Percentiles rank a stretch among this genome's conserved stretches.
These are phyloP conservation scores for Ennomos erosarius DNA, from an alignment of 2,888 invertebrate species.

Conservation along the genomic window DNA sequence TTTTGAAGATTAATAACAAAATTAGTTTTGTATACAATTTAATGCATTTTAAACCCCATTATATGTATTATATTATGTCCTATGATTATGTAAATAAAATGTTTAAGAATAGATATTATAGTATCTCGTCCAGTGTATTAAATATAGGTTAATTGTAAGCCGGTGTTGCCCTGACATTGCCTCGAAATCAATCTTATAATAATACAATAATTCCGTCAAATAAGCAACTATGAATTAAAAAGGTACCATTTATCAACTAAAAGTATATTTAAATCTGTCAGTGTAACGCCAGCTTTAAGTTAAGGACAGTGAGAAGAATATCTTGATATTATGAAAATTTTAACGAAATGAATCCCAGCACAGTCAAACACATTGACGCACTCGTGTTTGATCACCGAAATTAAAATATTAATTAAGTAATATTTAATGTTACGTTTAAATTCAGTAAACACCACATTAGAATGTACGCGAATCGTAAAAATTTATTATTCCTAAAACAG, in stretches of 20 bases:
- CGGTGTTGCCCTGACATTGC: slow-evolving; percentile 17
- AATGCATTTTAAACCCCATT: slow-evolving; percentile 63
- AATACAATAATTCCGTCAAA: too few relatives aligned
- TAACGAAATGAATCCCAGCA: not conserved
- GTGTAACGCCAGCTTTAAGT: slow-evolving; percentile 14
- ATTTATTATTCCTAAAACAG: slow-evolving; percentile 7
- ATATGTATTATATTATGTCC: slow-evolving; percentile 35
- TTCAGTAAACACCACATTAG: slow-evolving; percentile 2
- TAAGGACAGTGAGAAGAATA: not conserved
- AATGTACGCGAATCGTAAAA: not conserved
- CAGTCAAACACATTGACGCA: slow-evolving; percentile 1
- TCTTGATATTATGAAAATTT: slow-evolving; percentile 4
- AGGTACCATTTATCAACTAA: too few relatives aligned
- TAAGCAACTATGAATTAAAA: too few relatives aligned
- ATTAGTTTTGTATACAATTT: slow-evolving; percentile 67
- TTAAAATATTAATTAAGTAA: too few relatives aligned
- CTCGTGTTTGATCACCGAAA: slow-evolving; percentile 6
- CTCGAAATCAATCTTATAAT: too few relatives aligned
- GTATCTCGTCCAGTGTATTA: slow-evolving; percentile 40
- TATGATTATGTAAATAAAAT: slow-evolving; percentile 35
- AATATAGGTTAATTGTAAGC: slow-evolving; percentile 15
- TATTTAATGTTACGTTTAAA: not conserved
- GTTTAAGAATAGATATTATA: slow-evolving; percentile 42
- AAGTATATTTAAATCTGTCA: not conserved
- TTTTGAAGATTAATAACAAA: slow-evolving; percentile 50